Evolutionary conservation across 1,140 invertebrate genomes (phyloP).

Genomic region (Apis florea): DNA sequence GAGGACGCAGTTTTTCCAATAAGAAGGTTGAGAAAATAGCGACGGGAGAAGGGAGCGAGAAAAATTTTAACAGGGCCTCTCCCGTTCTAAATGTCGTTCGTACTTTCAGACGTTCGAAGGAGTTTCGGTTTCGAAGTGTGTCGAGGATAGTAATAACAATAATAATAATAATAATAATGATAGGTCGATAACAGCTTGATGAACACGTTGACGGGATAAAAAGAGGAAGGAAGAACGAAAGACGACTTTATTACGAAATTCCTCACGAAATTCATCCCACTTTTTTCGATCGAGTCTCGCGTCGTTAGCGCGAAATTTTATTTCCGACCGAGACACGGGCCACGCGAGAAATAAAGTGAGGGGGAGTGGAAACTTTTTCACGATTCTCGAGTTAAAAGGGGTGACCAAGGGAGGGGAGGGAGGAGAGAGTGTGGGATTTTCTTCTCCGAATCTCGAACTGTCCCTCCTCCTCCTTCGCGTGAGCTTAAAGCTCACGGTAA

Average conservation of each 20-base stretch:
- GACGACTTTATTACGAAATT: not conserved
- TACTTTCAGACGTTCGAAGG: not conserved
- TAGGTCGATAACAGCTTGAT: constrained; percentile 11
- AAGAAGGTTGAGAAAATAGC: not conserved
- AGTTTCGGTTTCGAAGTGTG: not conserved
- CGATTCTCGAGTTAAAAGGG: not conserved
- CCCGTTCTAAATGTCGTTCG: not conserved
- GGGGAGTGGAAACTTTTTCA: not conserved
- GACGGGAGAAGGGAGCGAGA: too few relatives aligned
- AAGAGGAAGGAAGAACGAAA: too few relatives aligned
- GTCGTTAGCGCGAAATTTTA: constrained; percentile 1
- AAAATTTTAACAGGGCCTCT: not conserved
- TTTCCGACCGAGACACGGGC: not conserved
- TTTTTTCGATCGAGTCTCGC: constrained; percentile 22
- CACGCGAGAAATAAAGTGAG: not conserved
- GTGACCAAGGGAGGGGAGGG: too few relatives aligned
- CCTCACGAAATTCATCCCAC: constrained; percentile 18
- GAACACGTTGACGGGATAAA: constrained; percentile 36
- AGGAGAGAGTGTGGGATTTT: not conserved
- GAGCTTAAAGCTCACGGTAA: not conserved
- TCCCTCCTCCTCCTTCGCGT: too few relatives aligned
- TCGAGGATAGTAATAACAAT: not conserved
- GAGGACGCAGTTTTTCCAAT: not conserved
- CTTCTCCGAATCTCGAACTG: not conserved
- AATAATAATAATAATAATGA: not conserved